Percentiles rank a stretch among this genome's conserved stretches.
Conservation (phyloP, 2,797 vertebrate species). For the Helarctos malayanus region DNA sequence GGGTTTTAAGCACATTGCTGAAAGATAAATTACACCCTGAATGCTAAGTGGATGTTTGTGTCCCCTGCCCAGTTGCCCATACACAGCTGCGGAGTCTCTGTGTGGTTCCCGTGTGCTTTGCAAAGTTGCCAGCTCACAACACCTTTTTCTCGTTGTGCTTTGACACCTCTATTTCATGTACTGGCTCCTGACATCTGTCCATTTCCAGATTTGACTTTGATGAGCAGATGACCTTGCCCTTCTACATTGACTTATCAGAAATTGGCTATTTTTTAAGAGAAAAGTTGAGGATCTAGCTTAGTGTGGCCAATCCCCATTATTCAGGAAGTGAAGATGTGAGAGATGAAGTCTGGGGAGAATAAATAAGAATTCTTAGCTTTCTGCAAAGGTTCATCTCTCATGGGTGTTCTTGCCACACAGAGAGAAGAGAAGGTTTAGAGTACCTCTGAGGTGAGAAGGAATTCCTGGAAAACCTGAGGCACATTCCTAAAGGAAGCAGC, state of each 20-base stretch:
- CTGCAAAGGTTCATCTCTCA: background rate
- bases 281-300: conserved; percentile 8
- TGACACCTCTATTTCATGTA: background rate
- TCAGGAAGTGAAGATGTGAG: conserved; percentile 29
- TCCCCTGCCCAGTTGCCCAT: background rate
- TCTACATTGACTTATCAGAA: background rate
- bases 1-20: background rate
- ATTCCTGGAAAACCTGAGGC: background rate
- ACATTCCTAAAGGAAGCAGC: background rate
- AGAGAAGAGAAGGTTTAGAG: background rate
- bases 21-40: background rate
- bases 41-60: background rate
- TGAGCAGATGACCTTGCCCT: conserved; percentile 23
- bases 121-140: background rate
- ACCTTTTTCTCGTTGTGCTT: background rate
- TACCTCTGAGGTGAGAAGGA: background rate
- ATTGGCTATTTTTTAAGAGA: conserved; percentile 32
- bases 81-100: background rate
- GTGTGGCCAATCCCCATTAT: background rate
- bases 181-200: background rate
- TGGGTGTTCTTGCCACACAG: conserved; percentile 48
- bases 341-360: background rate
- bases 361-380: background rate
- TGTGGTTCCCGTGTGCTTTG: background rate
- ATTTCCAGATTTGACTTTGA: background rate